Conservation (phyloP, 2,797 vertebrate species). For the Rhinogobio ventralis region DNA sequence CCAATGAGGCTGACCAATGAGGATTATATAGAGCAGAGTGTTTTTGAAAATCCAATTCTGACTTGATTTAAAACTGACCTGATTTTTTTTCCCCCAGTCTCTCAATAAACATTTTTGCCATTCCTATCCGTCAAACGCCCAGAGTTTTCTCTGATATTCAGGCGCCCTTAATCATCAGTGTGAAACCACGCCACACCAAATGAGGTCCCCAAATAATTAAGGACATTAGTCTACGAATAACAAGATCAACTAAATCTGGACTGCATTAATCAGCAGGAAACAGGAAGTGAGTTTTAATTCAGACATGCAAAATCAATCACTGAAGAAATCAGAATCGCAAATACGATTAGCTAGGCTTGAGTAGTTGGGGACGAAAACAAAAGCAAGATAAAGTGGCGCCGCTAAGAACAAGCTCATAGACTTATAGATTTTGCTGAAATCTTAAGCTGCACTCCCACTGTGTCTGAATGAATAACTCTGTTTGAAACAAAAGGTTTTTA, state of each 20-base stretch:
- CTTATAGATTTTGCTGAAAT: slow-evolving; percentile 31
- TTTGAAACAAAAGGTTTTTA: slow-evolving; percentile 41
- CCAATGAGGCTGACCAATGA: not conserved
- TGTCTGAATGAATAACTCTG: slow-evolving; percentile 47
- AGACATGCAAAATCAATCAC: slow-evolving; percentile 71
- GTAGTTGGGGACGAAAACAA: slow-evolving; percentile 68
- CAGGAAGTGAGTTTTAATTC: slow-evolving; percentile 64
- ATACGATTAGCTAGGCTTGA: slow-evolving; percentile 73
- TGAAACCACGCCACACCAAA: slow-evolving; percentile 35
- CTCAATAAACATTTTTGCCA: not conserved
- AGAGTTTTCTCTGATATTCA: not conserved
- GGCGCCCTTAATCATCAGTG: slow-evolving; percentile 32
- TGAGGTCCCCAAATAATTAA: slow-evolving; percentile 60
- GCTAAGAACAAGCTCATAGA: slow-evolving; percentile 27
- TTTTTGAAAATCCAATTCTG: not conserved
- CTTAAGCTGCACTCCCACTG: slow-evolving; percentile 32
- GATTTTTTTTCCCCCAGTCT: not conserved
- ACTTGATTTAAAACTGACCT: slow-evolving; percentile 10
- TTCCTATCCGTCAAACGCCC: not conserved
- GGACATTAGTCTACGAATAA: slow-evolving; percentile 68
- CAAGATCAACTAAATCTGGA: slow-evolving; percentile 54
- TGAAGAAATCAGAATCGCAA: slow-evolving; percentile 71
- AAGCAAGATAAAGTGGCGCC: slow-evolving; percentile 67
- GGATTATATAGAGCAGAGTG: not conserved
- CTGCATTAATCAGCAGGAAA: slow-evolving; percentile 55